phyloP scores from a whole-genome alignment of 2,113 vertebrate species.

The Phoenicopterus ruber region DNA sequence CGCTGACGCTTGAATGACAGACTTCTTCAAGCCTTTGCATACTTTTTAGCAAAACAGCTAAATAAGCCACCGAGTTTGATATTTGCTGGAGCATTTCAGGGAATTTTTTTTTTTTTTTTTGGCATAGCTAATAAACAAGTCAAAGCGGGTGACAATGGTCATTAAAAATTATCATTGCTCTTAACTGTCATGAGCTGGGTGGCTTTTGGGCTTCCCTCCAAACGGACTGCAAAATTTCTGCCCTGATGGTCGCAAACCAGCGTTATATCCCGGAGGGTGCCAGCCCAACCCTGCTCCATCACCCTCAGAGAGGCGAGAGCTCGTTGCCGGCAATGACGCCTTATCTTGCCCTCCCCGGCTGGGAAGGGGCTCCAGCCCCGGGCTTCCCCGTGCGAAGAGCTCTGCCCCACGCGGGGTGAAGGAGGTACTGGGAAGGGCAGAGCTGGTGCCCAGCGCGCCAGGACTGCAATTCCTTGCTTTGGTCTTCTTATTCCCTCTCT shows the following conservation, averaged over 20 bases:
- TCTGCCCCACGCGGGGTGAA: fast-evolving
- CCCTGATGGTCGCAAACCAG: background rate
- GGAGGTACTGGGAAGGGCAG: background rate
- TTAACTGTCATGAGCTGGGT: background rate
- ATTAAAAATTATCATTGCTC: background rate
- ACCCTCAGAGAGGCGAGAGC: background rate
- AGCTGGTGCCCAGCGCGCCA: background rate
- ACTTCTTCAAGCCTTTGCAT: background rate
- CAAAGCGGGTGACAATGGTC: background rate
- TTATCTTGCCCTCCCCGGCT: background rate
- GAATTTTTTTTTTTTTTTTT: background rate
- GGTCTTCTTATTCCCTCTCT: background rate
- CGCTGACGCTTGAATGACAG: background rate
- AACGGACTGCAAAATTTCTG: background rate
- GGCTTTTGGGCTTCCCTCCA: background rate
- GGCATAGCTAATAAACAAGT: background rate
- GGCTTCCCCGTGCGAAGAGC: fast-evolving
- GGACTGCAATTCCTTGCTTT: background rate
- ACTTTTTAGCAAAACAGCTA: background rate
- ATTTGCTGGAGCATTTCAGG: background rate
- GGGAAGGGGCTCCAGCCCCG: background rate
- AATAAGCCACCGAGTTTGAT: background rate
- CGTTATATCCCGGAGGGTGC: background rate
- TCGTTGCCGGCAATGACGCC: background rate
- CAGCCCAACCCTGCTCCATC: background rate